Base-by-base conservation (phyloP, 2,113 vertebrate species). In the Etheostoma spectabile region DNA sequence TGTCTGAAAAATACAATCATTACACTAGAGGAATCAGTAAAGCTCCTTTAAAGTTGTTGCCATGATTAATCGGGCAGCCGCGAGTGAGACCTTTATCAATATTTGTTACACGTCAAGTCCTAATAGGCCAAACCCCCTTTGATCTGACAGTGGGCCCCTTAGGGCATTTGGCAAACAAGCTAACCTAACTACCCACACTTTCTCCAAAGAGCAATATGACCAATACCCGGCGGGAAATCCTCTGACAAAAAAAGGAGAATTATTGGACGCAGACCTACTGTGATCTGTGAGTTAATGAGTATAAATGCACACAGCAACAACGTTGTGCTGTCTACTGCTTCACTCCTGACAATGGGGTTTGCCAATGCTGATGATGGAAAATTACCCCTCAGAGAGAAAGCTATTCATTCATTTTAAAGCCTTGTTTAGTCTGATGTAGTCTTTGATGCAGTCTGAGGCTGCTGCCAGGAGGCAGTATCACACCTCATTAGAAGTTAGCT, bases 401-500 rank as follows among this genome's bases (percentile, higher is more conserved):
- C 88, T 89, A 94, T 94, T 94, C 93, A 95, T 95, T 95, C 92
- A 95, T 95, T 94, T 94, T 92, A 94, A 93, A 93, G 91, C 89
- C 93, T 95, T 95, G 93, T 95, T 95, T 95, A 93, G 94, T 93
- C 91, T 93, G 91, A 94, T 94, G 90, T 93, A 91, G 91, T 90
- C 93, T 94, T 95, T 94, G 93, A 94, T 94, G 88, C 92, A 91
- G 92, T 91, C 79, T 77, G 65, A 85, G 90, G 79, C 87, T 79
- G 86, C 71, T 91, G 93, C 93, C 91, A 91, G 89, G 87, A 94
- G 93, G 91, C 88, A 90, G 67, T 65, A 90, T 64, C 87, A 88
- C 85, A 89, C 82, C 92, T 95, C 92, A 94, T 95, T 94, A 94
- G 86, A 88, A 89, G 86, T 90, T 89, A 76, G 88, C 85, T 91